Evolutionary conservation across 2,888 invertebrate species (phyloP).

Genomic region (Hydroisotoma schaefferi): DNA sequence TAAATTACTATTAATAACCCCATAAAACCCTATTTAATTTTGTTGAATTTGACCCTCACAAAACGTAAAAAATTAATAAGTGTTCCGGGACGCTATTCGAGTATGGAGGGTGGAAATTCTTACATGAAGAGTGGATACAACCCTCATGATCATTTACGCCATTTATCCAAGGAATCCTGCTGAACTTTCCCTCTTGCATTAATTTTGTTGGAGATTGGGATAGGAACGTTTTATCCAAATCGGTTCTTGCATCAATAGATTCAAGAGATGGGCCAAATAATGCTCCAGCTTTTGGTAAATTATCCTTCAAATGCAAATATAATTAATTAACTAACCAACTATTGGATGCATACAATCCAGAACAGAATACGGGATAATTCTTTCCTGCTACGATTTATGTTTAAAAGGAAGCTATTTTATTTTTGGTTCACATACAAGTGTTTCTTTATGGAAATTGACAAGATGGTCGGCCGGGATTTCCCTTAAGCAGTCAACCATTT

Average conservation of each 20-base stretch:
- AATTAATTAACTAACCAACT: no score
- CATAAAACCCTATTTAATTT: no score
- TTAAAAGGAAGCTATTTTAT: not conserved
- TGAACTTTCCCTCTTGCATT: slow-evolving; percentile 19
- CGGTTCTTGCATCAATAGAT: slow-evolving; percentile 5
- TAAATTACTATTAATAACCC: no score
- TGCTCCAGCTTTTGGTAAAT: slow-evolving; percentile 28
- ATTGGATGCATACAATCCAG: no score
- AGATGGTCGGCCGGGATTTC: slow-evolving; percentile 20
- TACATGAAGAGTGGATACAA: slow-evolving; percentile 22
- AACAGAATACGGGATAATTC: no score
- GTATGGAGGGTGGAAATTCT: no score
- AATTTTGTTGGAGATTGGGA: slow-evolving; percentile 30
- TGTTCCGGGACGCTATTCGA: no score
- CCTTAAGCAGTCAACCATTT: slow-evolving; percentile 28
- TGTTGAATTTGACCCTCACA: no score
- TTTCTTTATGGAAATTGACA: slow-evolving; percentile 20
- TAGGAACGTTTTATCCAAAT: slow-evolving; percentile 20
- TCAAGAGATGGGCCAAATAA: slow-evolving; percentile 35
- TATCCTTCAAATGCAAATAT: slow-evolving; percentile 27
- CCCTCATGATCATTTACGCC: slow-evolving; percentile 34
- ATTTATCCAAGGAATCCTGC: slow-evolving; percentile 29
- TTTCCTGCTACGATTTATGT: not conserved
- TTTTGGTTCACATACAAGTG: slow-evolving; percentile 1
- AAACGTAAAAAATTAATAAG: no score